Base-by-base conservation (phyloP, 2,113 vertebrate genomes). In the Scomber colias region DNA sequence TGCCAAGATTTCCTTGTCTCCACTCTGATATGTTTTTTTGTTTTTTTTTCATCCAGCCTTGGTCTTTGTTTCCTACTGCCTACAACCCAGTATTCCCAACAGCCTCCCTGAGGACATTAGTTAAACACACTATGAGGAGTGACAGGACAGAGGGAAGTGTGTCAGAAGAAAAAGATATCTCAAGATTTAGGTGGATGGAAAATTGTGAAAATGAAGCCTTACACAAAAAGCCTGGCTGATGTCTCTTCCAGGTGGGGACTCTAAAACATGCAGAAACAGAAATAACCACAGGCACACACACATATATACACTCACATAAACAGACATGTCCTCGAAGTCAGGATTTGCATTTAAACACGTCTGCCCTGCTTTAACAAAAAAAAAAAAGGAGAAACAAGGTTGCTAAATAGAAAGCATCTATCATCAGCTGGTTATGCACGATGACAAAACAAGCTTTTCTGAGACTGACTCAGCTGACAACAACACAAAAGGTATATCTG, bases 401-500 rank as follows among this genome's bases (percentile, higher is more conserved):
- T 76, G 45, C 59, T 74, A 75, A 81, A 24, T 15, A 44, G 46
- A 65, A 70, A 66, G 17, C 44, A 79, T 55, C 74, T 13, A 35
- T 87, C 75, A 75, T 72, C 83, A 85, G 79, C 73, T 87, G 83
- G 88, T 83, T 79, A 60, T 14, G 48, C 24, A 45, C 2, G 8
- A 79, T 83, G 73, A 81, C 35, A 50, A 67, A 82, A 81, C 76
- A 81, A 71, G 55, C 4, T 11, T 4, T 51, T 71, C 75, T 16
- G 15, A 50, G 35, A 62, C 40, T 74, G 70, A 90, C 44, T 78
- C 73, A 87, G 84, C 79, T 81, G 81, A 87, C 73, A 83, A 78
- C 63, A 86, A 83, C 67, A 77, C n/a, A 55, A 75, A 31, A 45
- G 35, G 61, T 66, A 75, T 79, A 51, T 79, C 45, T 72, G n/a